Evolutionary conservation across 2,888 invertebrate species (phyloP), one percentile per base, ranked within the genome.

Genomic region (Iphiclides podalirius): DNA sequence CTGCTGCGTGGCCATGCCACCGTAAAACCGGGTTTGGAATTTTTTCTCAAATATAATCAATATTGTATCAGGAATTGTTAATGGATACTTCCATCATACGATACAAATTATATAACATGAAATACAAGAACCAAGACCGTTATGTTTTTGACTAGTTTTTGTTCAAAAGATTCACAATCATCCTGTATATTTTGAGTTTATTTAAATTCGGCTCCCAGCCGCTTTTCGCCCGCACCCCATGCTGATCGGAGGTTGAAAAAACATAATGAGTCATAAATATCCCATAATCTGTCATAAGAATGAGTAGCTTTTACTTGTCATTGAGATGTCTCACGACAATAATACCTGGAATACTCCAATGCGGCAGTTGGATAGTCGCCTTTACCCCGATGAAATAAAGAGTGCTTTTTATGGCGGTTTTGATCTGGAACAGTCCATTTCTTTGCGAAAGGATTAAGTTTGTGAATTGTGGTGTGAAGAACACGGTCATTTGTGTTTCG

Each of bases 261-360:
- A 49, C 61, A 74, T 70, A 75, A 75, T 68, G 67, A 71, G 72
- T 72, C 79, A 71, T 80, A 81, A 81, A 81, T 80, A 75, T 80
- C 66, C 67, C 60, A 67, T 78, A 73, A 79, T 77, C 75, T 72
- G 75, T 74, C 72, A 62, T 53, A 76, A 72, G 67, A 70, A 72
- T 66, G 64, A 71, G 73, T 63, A 63, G 66, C 67, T 64, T 62
- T 53, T 52, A 64, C 62, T 65, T 68, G 71, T 75, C 68, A 66
- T 54, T 60, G 61, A 63, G 60, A 60, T 55, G 64, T 69, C 73
- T 63, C 68, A 50, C 54, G 69, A 67, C 68, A 62, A 63, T 57
- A 39, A 37, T 35, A 41, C 47, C 28, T 28, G 36, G 35, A 31
- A 12, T 1, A 48, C 8, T 16, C 16, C 17, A 8, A 8, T 17